Conservation (phyloP, 2,797 vertebrate species). For the Tenualosa thibaudeaui region DNA sequence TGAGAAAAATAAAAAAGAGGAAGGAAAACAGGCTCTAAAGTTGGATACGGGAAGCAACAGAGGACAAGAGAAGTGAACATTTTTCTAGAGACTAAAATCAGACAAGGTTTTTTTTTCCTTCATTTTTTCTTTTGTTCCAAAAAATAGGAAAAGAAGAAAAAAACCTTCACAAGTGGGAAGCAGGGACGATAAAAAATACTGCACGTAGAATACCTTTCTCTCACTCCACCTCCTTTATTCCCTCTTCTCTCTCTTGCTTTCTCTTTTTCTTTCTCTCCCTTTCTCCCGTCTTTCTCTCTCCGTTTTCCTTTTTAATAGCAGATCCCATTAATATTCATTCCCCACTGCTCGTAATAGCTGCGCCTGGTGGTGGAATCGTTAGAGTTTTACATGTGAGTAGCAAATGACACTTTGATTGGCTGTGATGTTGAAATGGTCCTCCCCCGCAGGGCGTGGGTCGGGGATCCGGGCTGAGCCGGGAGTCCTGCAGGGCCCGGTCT, state of each 20-base stretch:
- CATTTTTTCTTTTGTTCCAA: slow-evolving; percentile 68
- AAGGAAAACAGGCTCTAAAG: slow-evolving; percentile 76
- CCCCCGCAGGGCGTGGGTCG: slow-evolving; percentile 92
- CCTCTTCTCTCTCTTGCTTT: slow-evolving; percentile 60
- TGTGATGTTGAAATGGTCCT: slow-evolving; percentile 99
- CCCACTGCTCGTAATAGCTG: slow-evolving; percentile 99
- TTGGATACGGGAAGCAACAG: slow-evolving; percentile 92
- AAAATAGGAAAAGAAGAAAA: slow-evolving; percentile 64
- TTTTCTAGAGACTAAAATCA: slow-evolving; percentile 88
- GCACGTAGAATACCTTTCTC: slow-evolving; percentile 95
- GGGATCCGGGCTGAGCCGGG: slow-evolving; percentile 94
- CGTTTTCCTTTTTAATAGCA: slow-evolving; percentile 89
- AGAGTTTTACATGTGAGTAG: slow-evolving; percentile 99
- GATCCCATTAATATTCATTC: slow-evolving; percentile 99
- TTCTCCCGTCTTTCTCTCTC: slow-evolving; percentile 56
- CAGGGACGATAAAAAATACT: slow-evolving; percentile 98
- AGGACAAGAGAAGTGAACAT: slow-evolving; percentile 83
- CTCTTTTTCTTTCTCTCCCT: not conserved
- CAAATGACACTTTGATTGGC: slow-evolving; percentile 99
- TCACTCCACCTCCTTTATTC: slow-evolving; percentile 47
- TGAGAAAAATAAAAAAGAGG: slow-evolving; percentile 57
- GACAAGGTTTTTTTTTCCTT: slow-evolving; percentile 73
- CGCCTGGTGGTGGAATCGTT: slow-evolving; percentile 99
- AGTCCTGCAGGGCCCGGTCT: slow-evolving; percentile 93
- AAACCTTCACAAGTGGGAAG: slow-evolving; percentile 79